Conservation (phyloP, 2,797 vertebrate species). For the Tarsius wallacei region DNA sequence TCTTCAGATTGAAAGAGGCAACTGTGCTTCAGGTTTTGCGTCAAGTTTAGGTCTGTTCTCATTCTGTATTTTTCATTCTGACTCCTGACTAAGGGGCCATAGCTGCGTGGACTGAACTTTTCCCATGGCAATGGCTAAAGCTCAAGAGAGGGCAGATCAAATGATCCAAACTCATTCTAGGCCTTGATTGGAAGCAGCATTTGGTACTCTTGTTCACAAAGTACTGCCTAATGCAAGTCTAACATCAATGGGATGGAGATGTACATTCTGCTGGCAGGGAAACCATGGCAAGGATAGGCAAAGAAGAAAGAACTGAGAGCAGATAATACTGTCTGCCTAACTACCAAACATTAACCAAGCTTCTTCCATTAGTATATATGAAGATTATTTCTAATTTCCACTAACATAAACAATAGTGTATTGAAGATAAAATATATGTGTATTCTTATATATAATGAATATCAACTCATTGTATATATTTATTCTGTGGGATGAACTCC, state of each 20-base stretch:
- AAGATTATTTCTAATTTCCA: neutral
- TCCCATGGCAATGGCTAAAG: neutral
- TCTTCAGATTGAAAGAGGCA: neutral
- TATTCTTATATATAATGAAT: neutral
- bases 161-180: neutral
- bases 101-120: neutral
- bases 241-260: neutral
- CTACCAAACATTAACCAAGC: neutral
- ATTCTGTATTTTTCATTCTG: neutral
- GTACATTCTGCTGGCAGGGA: neutral
- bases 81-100: neutral
- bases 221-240: neutral
- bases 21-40: neutral
- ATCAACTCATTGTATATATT: neutral
- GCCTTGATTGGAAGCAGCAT: neutral
- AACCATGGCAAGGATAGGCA: neutral
- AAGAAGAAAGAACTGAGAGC: neutral
- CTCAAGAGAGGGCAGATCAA: neutral
- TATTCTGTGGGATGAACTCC: neutral
- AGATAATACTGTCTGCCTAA: neutral
- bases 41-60: neutral
- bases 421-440: neutral
- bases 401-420: neutral
- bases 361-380: neutral
- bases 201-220: neutral